Base-by-base conservation (phyloP, 2,888 invertebrate genomes). In the Caprella mutica region DNA sequence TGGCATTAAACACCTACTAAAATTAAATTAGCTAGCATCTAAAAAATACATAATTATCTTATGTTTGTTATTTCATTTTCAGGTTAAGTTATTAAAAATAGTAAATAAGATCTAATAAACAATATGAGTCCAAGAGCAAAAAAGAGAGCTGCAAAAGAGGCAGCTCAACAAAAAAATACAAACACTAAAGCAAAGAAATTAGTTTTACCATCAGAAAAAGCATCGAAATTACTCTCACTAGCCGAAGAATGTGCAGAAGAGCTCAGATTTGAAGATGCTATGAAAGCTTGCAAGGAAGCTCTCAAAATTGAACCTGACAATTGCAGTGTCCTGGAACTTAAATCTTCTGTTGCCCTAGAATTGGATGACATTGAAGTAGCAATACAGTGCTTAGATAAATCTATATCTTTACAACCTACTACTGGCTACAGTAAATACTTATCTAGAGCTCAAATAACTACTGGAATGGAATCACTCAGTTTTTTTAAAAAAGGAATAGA, bases 401-500 rank as follows among this genome's bases (percentile, higher is more conserved):
- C 74, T 12, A 71, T 74, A 17, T 70, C 70, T 23, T 58, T 74
- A 3, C 64, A 68, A 52, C 74, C 75, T 5, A 70, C 74, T 33
- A 58, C 66, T 46, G 75, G 75, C 3, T 70, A 71, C 62, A 65
- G 68, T n/a, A 75, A 75, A 64, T 75, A 73, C 63, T 71, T 75
- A 71, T 72, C 72, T 56, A 66, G 75, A 55, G 75, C 72, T 3
- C 75, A 75, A 65, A 66, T 75, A 55, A 67, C 69, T 59, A 69
- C 69, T 30, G 75, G 74, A 3, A 66, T 68, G 21, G 70, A 73
- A 21, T 70, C 75, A 5, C 68, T 74, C 24, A 61, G 71, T 48
- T 72, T 69, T 65, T 75, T 72, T 59, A 68, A 69, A 58, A 72
- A 73, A 58, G 75, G 74, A 9, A 72, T 74, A 40, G 70, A 74